Evolutionary conservation across 2,797 vertebrate species (phyloP).

Genomic region (Phaenicophaeus curvirostris): DNA sequence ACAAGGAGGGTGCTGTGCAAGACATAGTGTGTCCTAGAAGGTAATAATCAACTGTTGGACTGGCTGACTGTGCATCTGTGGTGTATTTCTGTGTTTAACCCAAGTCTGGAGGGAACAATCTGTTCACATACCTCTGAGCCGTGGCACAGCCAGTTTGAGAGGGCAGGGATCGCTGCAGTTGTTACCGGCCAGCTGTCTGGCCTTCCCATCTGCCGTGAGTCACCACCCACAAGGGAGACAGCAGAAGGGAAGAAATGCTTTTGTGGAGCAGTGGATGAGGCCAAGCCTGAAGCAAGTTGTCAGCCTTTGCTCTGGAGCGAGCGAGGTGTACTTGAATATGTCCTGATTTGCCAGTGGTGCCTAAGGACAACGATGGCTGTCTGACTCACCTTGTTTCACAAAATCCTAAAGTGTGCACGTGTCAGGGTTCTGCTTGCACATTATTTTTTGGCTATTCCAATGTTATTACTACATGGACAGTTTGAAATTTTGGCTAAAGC

Average conservation of each 20-base stretch:
- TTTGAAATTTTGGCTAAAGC: neutral
- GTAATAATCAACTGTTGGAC: neutral
- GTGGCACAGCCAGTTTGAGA: neutral
- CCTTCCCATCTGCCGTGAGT: neutral
- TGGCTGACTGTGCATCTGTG: neutral
- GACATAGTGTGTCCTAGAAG: rapidly evolving
- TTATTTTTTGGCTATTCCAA: neutral
- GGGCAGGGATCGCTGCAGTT: neutral
- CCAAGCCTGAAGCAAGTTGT: neutral
- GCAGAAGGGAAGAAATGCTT: neutral
- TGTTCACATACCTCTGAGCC: neutral
- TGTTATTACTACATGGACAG: neutral
- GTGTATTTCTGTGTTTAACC: neutral
- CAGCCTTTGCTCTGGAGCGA: neutral
- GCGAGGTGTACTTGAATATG: neutral
- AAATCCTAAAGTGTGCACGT: neutral
- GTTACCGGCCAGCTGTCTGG: neutral
- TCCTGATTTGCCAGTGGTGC: neutral
- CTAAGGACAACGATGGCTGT: rapidly evolving
- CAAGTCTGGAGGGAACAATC: neutral
- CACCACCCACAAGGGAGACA: neutral
- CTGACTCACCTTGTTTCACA: neutral
- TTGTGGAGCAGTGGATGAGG: neutral
- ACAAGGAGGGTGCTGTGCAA: neutral
- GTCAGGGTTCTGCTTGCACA: neutral